Conservation (phyloP, 2,888 invertebrate species). For the Pogonocherus hispidulus region DNA sequence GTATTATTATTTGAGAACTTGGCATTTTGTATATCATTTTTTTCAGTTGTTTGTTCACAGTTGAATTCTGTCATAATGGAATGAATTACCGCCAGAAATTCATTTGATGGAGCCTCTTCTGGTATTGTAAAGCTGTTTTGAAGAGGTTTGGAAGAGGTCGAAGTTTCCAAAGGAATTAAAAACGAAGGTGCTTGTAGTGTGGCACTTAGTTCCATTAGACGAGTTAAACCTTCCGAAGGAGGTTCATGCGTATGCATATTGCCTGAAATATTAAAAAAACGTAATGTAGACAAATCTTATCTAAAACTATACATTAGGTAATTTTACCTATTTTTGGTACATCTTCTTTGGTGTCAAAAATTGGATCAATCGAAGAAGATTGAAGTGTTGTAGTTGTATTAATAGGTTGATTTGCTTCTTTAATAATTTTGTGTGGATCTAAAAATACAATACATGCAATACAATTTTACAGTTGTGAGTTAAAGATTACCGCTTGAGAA, state of each 20-base stretch:
- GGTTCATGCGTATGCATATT: neutral
- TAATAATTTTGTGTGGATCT: too few relatives aligned
- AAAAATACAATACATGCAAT: too few relatives aligned
- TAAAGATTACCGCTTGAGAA: too few relatives aligned
- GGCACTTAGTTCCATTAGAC: neutral
- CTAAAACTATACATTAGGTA: neutral
- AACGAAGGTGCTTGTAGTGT: slow-evolving; percentile 2
- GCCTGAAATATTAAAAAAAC: neutral
- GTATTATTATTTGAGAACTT: neutral
- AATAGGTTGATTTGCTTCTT: too few relatives aligned
- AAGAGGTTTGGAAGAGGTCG: neutral
- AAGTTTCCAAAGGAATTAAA: slow-evolving; percentile 5
- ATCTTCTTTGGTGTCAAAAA: neutral
- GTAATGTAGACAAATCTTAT: too few relatives aligned
- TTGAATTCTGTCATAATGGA: neutral
- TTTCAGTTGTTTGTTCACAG: neutral
- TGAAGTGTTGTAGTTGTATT: neutral
- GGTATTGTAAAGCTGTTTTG: neutral
- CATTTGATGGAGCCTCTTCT: neutral
- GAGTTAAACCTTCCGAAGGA: slow-evolving; percentile 4
- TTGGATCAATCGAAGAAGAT: neutral
- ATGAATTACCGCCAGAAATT: neutral
- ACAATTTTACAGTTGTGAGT: too few relatives aligned
- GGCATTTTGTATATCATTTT: slow-evolving; percentile 5
- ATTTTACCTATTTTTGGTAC: slow-evolving; percentile 1